Percentiles rank a stretch among this genome's conserved stretches.
Evolutionary conservation across 2,888 invertebrate species (phyloP).

Genomic region (Pediacus dermestoides): DNA sequence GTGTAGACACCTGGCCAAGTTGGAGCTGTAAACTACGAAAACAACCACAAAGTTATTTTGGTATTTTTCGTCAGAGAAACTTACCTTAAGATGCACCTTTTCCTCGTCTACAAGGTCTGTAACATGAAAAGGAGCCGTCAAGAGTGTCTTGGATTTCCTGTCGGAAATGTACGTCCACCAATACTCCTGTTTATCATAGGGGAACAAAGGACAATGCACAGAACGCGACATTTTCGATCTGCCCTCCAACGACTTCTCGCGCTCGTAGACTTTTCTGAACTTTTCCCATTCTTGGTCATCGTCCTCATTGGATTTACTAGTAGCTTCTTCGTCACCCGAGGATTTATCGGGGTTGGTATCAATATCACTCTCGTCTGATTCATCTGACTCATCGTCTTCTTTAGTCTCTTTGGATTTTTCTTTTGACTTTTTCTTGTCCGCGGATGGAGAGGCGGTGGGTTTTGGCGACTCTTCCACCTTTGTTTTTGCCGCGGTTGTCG

Average conservation of each 20-base stretch:
- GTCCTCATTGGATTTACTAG: slow-evolving; percentile 41
- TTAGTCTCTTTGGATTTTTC: slow-evolving; percentile 34
- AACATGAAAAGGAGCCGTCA: slow-evolving; percentile 90
- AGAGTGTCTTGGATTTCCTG: slow-evolving; percentile 83
- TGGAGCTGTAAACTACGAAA: slow-evolving; percentile 81
- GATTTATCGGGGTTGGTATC: slow-evolving; percentile 46
- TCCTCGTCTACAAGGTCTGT: slow-evolving; percentile 87
- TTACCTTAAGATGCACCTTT: slow-evolving; percentile 82
- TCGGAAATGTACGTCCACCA: slow-evolving; percentile 99
- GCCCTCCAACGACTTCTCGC: slow-evolving; percentile 85
- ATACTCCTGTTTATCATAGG: slow-evolving; percentile 94
- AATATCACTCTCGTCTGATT: slow-evolving; percentile 54
- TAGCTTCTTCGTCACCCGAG: slow-evolving; percentile 45
- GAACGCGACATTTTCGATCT: slow-evolving; percentile 90
- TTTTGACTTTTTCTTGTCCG: slow-evolving; percentile 31
- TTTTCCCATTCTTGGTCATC: slow-evolving; percentile 80
- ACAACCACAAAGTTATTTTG: slow-evolving; percentile 9
- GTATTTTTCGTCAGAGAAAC: slow-evolving; percentile 10
- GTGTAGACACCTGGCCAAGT: slow-evolving; percentile 89
- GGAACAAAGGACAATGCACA: slow-evolving; percentile 97
- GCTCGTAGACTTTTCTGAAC: slow-evolving; percentile 82
- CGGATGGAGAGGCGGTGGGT: slow-evolving; percentile 36
- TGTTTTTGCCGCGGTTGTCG: slow-evolving; percentile 25
- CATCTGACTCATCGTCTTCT: slow-evolving; percentile 47
- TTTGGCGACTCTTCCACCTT: slow-evolving; percentile 28